Evolutionary conservation across 2,113 vertebrate species (phyloP).

Genomic region (Macaca nemestrina): DNA sequence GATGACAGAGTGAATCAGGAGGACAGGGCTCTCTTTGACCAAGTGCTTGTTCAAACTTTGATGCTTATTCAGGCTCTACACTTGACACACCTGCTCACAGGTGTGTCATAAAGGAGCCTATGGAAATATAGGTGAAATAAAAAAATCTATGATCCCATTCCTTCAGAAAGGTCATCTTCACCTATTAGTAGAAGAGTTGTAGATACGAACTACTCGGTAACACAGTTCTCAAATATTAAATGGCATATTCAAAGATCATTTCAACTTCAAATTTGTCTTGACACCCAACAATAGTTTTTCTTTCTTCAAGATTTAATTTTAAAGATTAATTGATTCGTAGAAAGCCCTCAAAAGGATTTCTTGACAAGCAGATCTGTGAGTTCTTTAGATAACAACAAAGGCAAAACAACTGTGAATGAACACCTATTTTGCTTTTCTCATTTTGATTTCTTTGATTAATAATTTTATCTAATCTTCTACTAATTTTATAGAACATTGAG

Average conservation of each 20-base stretch:
- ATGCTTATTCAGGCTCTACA: not conserved
- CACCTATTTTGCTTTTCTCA: constrained; percentile 38
- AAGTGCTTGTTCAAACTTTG: not conserved
- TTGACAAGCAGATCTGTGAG: not conserved
- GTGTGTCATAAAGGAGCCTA: not conserved
- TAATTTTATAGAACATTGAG: constrained; percentile 36
- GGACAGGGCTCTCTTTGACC: not conserved
- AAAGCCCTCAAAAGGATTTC: not conserved
- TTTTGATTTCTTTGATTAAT: constrained; percentile 49
- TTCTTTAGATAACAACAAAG: constrained; percentile 32
- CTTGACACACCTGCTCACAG: not conserved
- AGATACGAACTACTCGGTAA: not conserved
- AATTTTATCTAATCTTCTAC: constrained; percentile 37
- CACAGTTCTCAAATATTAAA: constrained; percentile 2
- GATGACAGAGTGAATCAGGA: not conserved
- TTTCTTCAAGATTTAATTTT: constrained; percentile 20
- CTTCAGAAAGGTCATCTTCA: not conserved
- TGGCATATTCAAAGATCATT: not conserved
- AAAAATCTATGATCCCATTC: not conserved
- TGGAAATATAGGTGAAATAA: not conserved
- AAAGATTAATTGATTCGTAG: not conserved
- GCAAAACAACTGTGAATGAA: not conserved
- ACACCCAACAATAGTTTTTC: not conserved
- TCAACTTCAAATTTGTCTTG: constrained; percentile 12
- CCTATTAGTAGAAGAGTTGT: not conserved